Base-by-base conservation (phyloP, 2,797 vertebrate species). In the Artibeus lituratus region DNA sequence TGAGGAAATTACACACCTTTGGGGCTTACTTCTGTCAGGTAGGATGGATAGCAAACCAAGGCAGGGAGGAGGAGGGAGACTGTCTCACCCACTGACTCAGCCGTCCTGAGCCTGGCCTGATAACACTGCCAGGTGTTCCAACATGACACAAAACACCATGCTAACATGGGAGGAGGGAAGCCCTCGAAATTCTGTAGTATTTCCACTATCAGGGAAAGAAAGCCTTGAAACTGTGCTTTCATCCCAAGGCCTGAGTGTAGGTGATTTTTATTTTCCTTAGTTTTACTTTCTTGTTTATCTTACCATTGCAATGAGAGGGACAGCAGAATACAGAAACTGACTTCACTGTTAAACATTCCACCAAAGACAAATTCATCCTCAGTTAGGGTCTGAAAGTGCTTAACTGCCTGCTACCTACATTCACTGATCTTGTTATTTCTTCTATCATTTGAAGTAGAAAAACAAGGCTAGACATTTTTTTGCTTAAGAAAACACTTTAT, bases 1-100 rank as follows among this genome's bases (percentile, higher is more conserved):
- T 37, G 19, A 94, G 83, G 78, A 91, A 90, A 95, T 82, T 69
- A 67, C 65, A 90, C 88, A 16, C 76, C 51, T 93, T 37, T 72
- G 78, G 35, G 62, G 78, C 83, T 94, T 90, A 91, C 59, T 67
- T 29, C 59, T 62, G 29, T 62, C 26, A 32, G 59, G 29, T 29
- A 14, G 26, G 26, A 32, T 1, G 32, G 59, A 29, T 14, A 32
- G 59, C 59, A 62, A 29, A 62, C 26, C 59, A 14, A 62, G 26
- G 59, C 59, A 62, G 59, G 59, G 59, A 62, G 26, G 26, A 62
- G 59, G 59, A 29, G 26, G 57, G 57, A 29, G 59, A 32, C 26
- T 6, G 59, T 32, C 59, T 62, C 59, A 62, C 29, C 59, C 59
- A 29, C 59, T 62, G 12, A 62, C 59, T 32, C 59, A 62, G 57